These are phyloP conservation scores for Thereva nobilitata DNA, from an alignment of 2,888 invertebrate species.

Conservation along the genomic window DNA sequence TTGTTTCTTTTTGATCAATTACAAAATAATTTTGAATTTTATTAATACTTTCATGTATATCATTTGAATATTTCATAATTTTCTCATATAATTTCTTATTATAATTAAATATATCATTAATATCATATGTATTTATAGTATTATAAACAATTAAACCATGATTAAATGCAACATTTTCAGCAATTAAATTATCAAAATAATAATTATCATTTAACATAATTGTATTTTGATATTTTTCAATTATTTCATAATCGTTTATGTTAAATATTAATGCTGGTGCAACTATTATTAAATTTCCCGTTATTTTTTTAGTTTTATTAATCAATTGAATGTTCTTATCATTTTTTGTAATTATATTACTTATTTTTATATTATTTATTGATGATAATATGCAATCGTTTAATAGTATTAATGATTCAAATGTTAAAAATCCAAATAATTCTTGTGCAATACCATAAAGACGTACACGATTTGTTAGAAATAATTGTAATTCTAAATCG, in stretches of 20 bases:
- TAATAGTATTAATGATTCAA: background rate
- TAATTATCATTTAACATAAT: background rate
- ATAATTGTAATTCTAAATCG: background rate
- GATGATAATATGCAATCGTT: slow-evolving; percentile 10
- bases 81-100: background rate
- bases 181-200: background rate
- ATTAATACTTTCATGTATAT: background rate
- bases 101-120: slow-evolving; percentile 1
- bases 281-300: slow-evolving; percentile 1
- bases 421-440: slow-evolving; percentile 7
- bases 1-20: background rate
- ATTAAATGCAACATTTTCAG: background rate
- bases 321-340: background rate
- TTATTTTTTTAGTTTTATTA: slow-evolving; percentile 4
- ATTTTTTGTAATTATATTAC: background rate
- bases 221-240: background rate
- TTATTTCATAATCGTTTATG: slow-evolving; percentile 10
- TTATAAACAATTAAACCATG: background rate
- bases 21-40: background rate
- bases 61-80: background rate
- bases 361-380: slow-evolving; percentile 7
- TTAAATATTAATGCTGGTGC: slow-evolving; percentile 9
- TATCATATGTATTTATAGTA: background rate
- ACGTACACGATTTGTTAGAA: background rate
- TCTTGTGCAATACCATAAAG: slow-evolving; percentile 9